Percentiles rank a stretch among this genome's conserved stretches.
These are phyloP conservation scores for Atherix ibis DNA, from an alignment of 2,888 invertebrate genomes.

Conservation along the genomic window DNA sequence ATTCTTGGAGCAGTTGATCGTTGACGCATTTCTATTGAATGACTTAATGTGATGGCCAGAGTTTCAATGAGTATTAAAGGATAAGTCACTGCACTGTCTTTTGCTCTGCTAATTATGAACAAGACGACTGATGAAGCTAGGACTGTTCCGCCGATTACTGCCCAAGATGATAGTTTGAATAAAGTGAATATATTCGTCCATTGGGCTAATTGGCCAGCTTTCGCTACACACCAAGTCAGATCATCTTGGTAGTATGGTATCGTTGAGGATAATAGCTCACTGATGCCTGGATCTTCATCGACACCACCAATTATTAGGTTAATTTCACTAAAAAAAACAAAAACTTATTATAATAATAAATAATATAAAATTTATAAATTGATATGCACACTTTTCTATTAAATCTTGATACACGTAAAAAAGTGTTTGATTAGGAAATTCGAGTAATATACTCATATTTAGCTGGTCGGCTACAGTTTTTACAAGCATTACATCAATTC, in stretches of 20 bases:
- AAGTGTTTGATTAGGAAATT: slow-evolving; percentile 20
- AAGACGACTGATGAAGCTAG: slow-evolving; percentile 14
- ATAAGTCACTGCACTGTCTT: too few relatives aligned
- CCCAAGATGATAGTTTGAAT: slow-evolving; percentile 7
- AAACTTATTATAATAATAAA: neutral
- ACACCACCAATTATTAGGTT: slow-evolving; percentile 30
- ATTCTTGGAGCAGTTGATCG: slow-evolving; percentile 6
- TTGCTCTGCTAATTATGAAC: slow-evolving; percentile 6
- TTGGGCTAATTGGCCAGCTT: slow-evolving; percentile 19
- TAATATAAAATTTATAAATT: neutral
- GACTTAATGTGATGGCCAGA: neutral
- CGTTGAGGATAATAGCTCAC: slow-evolving; percentile 22
- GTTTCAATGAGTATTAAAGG: slow-evolving; percentile 7
- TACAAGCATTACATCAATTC: slow-evolving; percentile 26
- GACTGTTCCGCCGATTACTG: slow-evolving; percentile 15
- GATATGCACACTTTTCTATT: slow-evolving; percentile 21
- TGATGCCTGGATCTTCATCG: slow-evolving; percentile 26
- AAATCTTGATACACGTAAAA: slow-evolving; percentile 24
- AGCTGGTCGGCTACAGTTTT: slow-evolving; percentile 23
- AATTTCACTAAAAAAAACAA: slow-evolving; percentile 16
- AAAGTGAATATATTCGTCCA: slow-evolving; percentile 23
- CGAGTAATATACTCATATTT: slow-evolving; percentile 21
- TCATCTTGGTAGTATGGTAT: slow-evolving; percentile 30
- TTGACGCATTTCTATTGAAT: slow-evolving; percentile 1
- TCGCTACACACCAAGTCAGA: slow-evolving; percentile 30